Conservation (phyloP, 2,888 invertebrate species). For the Resseliella maxima region DNA sequence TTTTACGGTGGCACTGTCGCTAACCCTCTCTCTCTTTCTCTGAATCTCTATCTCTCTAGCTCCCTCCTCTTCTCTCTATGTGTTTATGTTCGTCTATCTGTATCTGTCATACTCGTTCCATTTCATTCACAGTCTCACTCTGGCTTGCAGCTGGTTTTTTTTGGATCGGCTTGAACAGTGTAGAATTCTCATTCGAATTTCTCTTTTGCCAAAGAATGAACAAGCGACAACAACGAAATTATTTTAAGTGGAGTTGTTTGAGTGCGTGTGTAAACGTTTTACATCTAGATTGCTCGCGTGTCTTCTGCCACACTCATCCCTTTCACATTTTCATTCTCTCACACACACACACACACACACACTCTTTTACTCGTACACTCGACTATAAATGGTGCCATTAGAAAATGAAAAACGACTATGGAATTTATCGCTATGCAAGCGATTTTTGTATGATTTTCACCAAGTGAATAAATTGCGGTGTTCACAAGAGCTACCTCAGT, state of each 20-base stretch:
- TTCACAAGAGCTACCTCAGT: conserved; percentile 1
- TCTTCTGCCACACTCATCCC: not conserved
- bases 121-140: no score
- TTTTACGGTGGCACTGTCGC: not conserved
- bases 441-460: conserved; percentile 44
- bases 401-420: conserved; percentile 44
- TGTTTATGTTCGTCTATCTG: not conserved
- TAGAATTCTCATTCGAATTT: not conserved
- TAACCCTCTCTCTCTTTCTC: not conserved
- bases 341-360: no score
- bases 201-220: not conserved
- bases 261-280: conserved; percentile 47
- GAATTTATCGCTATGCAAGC: conserved; percentile 48
- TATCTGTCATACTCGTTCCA: not conserved
- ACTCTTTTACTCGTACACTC: not conserved
- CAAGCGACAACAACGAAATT: conserved; percentile 32
- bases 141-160: no score
- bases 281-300: conserved; percentile 26
- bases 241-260: conserved; percentile 45
- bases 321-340: not conserved
- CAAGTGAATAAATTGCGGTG: conserved; percentile 45
- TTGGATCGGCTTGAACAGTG: not conserved
- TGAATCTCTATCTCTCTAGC: not conserved
- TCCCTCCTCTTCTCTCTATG: not conserved
- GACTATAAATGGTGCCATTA: conserved; percentile 53